Evolutionary conservation across 2,113 vertebrate species (phyloP).

Genomic region (Barnardius zonarius): DNA sequence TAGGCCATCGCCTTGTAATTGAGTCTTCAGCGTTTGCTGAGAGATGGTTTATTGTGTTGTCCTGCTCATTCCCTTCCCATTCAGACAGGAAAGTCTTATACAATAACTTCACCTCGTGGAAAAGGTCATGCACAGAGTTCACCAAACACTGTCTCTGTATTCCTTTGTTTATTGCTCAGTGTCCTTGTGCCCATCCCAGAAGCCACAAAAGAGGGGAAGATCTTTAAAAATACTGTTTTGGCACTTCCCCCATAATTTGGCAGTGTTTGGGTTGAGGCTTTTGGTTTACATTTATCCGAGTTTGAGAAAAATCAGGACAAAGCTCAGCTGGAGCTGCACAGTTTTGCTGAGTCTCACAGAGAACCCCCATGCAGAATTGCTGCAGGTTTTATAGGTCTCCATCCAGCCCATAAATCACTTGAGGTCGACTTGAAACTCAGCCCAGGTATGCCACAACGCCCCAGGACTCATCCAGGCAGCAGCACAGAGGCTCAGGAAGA

Average conservation of each 20-base stretch:
- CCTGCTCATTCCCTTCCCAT: not conserved
- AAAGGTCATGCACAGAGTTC: conserved; percentile 42
- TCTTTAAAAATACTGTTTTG: conserved; percentile 24
- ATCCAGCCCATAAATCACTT: conserved; percentile 32
- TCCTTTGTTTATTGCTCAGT: conserved; percentile 34
- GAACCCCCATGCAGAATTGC: not conserved
- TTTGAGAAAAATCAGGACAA: conserved; percentile 36
- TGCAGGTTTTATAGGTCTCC: not conserved
- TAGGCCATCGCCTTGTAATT: not conserved
- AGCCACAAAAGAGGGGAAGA: conserved; percentile 2
- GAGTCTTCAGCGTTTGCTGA: conserved; percentile 1
- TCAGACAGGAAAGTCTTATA: conserved; percentile 49
- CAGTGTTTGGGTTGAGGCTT: conserved; percentile 40
- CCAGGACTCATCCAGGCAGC: not conserved
- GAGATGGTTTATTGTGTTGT: conserved; percentile 17
- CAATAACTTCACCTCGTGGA: conserved; percentile 57
- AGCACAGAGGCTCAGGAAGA: not conserved
- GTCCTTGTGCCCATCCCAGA: not conserved
- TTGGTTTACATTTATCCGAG: conserved; percentile 13
- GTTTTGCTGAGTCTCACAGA: not conserved
- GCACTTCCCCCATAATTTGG: not conserved
- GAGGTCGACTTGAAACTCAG: not conserved
- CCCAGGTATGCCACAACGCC: not conserved
- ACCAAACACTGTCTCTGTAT: conserved; percentile 8
- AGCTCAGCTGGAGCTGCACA: conserved; percentile 50